Evolutionary conservation across 1,140 invertebrate genomes (phyloP).

Genomic region (Drosophila sechellia): DNA sequence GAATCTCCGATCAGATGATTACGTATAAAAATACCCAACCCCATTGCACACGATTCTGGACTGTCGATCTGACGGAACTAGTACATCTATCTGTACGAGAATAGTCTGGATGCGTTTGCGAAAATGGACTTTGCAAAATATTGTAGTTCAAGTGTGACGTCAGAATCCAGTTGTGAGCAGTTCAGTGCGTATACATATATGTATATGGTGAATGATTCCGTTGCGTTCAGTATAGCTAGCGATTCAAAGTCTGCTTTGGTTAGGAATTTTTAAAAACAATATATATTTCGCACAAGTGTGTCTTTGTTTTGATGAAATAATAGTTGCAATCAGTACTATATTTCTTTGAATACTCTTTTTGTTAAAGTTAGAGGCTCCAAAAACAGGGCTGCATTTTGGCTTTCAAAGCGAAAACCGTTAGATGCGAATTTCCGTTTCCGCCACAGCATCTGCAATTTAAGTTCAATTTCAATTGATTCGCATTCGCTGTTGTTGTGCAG

Average conservation of each 20-base stretch:
- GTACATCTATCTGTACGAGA: constrained; percentile 8
- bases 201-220: constrained; percentile 7
- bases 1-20: constrained; percentile 69
- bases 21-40: constrained; percentile 52
- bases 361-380: neutral
- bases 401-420: constrained; percentile 1
- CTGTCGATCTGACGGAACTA: constrained; percentile 7
- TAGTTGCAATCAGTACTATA: constrained; percentile 2
- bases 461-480: constrained; percentile 26
- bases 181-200: constrained; percentile 10
- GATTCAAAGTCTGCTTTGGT: constrained; percentile 39
- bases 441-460: neutral
- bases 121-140: constrained; percentile 45
- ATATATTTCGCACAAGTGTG: neutral
- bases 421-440: constrained; percentile 15
- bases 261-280: neutral
- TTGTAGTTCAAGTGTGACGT: constrained; percentile 38
- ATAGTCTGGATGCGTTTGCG: constrained; percentile 16
- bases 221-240: neutral
- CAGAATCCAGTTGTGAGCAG: constrained; percentile 31
- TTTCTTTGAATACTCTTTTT: neutral
- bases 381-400: neutral
- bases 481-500: constrained; percentile 25
- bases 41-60: constrained; percentile 24
- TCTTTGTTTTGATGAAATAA: constrained; percentile 9